A percentile compares a stretch with the other conserved stretches of the same genome.
Evolutionary conservation across 2,888 invertebrate species (phyloP).

Genomic region (Eudasyphora cyanicolor): DNA sequence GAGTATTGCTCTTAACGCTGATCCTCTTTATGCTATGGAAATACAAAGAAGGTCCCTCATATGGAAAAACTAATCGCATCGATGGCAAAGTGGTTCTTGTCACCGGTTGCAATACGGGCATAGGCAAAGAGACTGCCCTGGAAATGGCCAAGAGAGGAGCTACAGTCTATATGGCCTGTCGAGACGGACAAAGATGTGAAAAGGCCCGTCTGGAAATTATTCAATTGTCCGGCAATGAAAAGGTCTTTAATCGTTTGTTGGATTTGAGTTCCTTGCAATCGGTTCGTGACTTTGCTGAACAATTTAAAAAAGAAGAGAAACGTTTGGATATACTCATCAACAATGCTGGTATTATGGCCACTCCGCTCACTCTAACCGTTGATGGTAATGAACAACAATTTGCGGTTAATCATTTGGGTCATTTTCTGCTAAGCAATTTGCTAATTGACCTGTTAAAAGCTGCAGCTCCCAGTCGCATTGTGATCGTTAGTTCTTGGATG

Average conservation of each 20-base stretch:
- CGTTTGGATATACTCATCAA: constrained; percentile 82
- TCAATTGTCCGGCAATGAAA: constrained; percentile 86
- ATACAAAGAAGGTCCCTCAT: constrained; percentile 72
- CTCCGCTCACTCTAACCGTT: constrained; percentile 79
- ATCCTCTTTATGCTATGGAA: background rate
- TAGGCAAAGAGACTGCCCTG: constrained; percentile 87
- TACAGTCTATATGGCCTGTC: constrained; percentile 92
- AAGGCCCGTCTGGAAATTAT: constrained; percentile 86
- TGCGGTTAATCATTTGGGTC: constrained; percentile 83
- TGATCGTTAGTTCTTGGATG: constrained; percentile 88
- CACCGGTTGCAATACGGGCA: constrained; percentile 91
- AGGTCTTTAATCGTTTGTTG: constrained; percentile 83
- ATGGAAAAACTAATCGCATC: constrained; percentile 79
- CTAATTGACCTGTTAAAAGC: constrained; percentile 81
- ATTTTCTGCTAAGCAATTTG: constrained; percentile 83
- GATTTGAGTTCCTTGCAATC: constrained; percentile 82
- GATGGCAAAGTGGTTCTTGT: constrained; percentile 86
- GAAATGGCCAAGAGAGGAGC: constrained; percentile 88
- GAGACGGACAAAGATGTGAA: constrained; percentile 89
- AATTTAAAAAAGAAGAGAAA: constrained; percentile 79
- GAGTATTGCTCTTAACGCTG: background rate
- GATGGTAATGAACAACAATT: constrained; percentile 83
- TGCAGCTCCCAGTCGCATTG: constrained; percentile 87
- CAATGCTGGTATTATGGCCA: constrained; percentile 82
- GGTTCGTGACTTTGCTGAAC: constrained; percentile 81